Conservation (phyloP, 2,888 invertebrate species). For the Hymenopus coronatus region DNA sequence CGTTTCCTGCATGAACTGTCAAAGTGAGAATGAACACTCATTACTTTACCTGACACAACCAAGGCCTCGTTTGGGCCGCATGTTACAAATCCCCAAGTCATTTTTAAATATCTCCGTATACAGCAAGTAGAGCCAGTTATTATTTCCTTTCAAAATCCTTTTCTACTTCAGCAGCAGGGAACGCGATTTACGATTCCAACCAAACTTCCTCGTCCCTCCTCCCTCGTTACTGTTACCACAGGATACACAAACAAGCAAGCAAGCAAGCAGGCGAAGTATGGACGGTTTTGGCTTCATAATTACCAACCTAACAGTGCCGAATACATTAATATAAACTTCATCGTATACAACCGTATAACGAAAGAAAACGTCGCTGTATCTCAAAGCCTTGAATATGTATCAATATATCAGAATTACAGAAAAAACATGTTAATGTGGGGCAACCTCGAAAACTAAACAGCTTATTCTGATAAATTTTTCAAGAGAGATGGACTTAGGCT, state of each 20-base stretch:
- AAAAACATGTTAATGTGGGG: no score
- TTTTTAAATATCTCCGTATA: conserved; percentile 39
- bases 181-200: background rate
- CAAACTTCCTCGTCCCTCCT: background rate
- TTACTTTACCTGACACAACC: conserved; percentile 79
- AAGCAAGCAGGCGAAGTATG: no score
- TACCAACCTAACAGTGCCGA: no score
- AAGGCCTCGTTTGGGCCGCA: conserved; percentile 94
- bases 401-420: no score
- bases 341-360: no score
- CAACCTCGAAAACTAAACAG: no score
- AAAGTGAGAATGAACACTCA: background rate
- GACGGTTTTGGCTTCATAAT: no score
- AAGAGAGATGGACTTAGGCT: no score
- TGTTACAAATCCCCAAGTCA: conserved; percentile 88
- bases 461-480: no score
- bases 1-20: background rate
- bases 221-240: background rate
- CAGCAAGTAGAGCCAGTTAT: background rate
- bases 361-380: no score
- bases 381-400: no score
- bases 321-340: no score
- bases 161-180: background rate
- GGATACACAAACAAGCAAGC: background rate
- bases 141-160: background rate